A percentile compares a stretch with the other conserved stretches of the same genome.
Evolutionary conservation across 2,113 vertebrate species (phyloP).

Genomic region (Dermatemys mawii): DNA sequence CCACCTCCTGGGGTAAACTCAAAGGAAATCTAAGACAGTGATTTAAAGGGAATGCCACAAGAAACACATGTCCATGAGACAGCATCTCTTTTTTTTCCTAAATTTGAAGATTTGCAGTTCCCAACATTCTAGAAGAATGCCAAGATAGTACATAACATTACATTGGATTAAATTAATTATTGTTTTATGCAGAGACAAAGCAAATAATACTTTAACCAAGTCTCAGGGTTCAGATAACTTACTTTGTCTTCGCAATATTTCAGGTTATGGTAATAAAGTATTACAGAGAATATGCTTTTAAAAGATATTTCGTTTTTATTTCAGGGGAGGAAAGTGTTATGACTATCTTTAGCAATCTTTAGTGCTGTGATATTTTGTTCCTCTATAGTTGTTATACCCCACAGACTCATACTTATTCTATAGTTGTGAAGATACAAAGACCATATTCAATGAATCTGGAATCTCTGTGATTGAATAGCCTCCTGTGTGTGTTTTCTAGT

Average conservation of each 20-base stretch:
- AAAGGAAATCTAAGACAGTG: neutral
- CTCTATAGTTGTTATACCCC: neutral
- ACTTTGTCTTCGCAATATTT: neutral
- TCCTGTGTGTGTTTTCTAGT: neutral
- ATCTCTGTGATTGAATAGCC: neutral
- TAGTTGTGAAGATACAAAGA: neutral
- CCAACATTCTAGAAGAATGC: neutral
- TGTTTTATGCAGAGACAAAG: conserved; percentile 6
- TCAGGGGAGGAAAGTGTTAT: neutral
- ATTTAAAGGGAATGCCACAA: neutral
- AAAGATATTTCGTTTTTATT: neutral
- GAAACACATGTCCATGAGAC: neutral
- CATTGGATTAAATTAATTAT: conserved; percentile 8
- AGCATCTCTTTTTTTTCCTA: neutral
- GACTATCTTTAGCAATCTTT: neutral
- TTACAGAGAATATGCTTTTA: accelerated
- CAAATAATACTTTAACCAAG: neutral
- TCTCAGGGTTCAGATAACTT: neutral
- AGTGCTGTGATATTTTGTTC: neutral
- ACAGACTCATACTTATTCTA: neutral
- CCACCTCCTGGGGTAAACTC: neutral
- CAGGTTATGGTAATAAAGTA: neutral
- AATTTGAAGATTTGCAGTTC: neutral
- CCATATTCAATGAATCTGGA: neutral
- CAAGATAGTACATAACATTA: neutral